Percentiles rank a stretch among this genome's conserved stretches.
These are phyloP conservation scores for Rhadina sibilatrix DNA, from an alignment of 2,113 vertebrate genomes.

Conservation along the genomic window DNA sequence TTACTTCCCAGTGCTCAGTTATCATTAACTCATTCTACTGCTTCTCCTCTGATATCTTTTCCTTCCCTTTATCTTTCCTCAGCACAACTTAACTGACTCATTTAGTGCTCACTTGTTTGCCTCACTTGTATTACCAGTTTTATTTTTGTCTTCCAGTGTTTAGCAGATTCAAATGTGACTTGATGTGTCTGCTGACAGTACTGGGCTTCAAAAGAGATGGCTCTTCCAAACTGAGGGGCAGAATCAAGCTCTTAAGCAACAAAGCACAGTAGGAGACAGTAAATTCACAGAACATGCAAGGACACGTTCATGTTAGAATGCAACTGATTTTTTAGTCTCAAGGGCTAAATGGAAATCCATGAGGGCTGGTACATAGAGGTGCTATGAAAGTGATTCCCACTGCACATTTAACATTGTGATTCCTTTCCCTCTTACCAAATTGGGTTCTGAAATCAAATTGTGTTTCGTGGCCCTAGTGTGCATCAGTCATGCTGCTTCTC, in stretches of 20 bases:
- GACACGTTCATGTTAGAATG: accelerated
- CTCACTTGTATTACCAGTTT: background rate
- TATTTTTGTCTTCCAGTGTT: background rate
- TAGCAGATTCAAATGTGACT: background rate
- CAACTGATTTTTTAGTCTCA: background rate
- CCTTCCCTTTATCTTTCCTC: background rate
- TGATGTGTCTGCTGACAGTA: background rate
- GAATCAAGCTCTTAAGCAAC: background rate
- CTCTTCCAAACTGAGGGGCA: background rate
- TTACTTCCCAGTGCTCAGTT: background rate
- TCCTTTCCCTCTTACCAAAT: background rate
- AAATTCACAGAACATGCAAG: background rate
- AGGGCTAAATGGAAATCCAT: background rate
- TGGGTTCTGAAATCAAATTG: background rate
- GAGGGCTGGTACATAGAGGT: background rate
- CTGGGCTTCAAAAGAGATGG: background rate
- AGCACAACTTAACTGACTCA: background rate
- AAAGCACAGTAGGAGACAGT: background rate
- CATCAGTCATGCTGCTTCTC: background rate
- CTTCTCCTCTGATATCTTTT: background rate
- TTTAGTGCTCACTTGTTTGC: background rate
- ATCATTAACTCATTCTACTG: background rate
- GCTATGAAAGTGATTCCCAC: background rate
- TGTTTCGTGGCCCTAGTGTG: background rate
- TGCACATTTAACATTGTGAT: background rate